Percentiles rank a stretch among this genome's conserved stretches.
Conservation (phyloP, 1,140 invertebrate species). For the Diorhabda sublineata region DNA sequence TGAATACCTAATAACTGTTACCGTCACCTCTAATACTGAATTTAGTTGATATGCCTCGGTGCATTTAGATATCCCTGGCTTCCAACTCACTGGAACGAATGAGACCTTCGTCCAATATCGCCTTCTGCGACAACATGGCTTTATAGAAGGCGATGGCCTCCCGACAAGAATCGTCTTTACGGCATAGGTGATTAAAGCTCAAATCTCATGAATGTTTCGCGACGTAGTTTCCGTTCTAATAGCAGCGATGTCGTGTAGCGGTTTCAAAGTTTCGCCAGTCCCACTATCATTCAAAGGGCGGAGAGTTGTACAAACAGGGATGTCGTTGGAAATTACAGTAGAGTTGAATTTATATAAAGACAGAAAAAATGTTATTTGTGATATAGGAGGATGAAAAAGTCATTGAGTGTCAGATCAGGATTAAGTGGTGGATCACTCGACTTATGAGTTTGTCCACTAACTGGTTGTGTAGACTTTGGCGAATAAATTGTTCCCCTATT, state of each 20-base stretch:
- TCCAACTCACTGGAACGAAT: not conserved
- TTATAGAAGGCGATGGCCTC: not conserved
- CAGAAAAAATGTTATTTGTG: too few species aligned
- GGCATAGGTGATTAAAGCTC: not conserved
- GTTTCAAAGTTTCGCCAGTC: not conserved
- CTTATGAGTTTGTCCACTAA: too few species aligned
- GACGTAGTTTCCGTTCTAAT: not conserved
- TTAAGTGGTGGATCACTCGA: too few species aligned
- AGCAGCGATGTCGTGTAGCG: not conserved
- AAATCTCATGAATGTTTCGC: not conserved
- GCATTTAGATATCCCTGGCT: conserved; percentile 1
- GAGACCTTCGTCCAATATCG: not conserved
- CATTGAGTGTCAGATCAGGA: too few species aligned
- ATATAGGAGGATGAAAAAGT: too few species aligned
- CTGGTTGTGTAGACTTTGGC: too few species aligned
- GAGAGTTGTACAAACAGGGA: not conserved
- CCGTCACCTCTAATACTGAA: not conserved
- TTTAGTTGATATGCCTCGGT: not conserved
- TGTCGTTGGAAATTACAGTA: not conserved
- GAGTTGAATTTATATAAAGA: not conserved
- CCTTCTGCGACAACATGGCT: not conserved
- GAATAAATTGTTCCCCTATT: too few species aligned
- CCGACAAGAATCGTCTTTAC: not conserved
- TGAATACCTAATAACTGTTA: not conserved
- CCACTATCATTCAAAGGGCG: not conserved